Percentiles rank a stretch among this genome's conserved stretches.
These are phyloP conservation scores for Dryoscopus gambensis DNA, from an alignment of 2,113 vertebrate genomes.

Conservation along the genomic window DNA sequence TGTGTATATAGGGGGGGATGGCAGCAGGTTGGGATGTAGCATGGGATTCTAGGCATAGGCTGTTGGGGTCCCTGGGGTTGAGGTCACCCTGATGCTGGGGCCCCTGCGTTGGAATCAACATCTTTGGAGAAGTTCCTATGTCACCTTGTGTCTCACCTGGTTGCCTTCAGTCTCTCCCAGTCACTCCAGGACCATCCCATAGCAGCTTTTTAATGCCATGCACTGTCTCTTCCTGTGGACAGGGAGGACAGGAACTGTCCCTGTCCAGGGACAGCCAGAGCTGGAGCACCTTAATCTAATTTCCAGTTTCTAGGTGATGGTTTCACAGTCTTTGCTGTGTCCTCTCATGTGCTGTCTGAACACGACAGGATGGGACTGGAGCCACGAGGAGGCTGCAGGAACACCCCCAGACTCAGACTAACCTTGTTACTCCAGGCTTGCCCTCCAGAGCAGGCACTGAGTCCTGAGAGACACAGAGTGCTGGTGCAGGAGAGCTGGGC, in stretches of 20 bases:
- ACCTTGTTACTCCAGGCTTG: background rate
- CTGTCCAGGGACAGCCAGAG: background rate
- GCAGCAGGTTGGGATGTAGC: background rate
- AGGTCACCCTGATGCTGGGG: background rate
- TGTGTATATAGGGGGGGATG: background rate
- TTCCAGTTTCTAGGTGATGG: background rate
- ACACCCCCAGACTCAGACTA: background rate
- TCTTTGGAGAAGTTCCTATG: background rate
- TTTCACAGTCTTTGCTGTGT: background rate
- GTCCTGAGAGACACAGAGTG: background rate
- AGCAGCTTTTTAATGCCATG: background rate
- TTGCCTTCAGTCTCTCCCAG: background rate
- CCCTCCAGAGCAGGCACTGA: background rate
- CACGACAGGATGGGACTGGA: background rate
- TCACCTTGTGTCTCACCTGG: background rate
- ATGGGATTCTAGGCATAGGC: background rate
- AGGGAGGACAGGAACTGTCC: background rate
- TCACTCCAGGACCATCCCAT: background rate
- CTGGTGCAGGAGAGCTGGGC: background rate
- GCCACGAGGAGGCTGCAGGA: background rate
- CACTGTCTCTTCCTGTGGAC: background rate
- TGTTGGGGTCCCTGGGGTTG: background rate
- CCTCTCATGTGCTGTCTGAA: background rate
- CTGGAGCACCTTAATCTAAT: background rate
- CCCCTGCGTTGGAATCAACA: background rate